These are phyloP conservation scores for Condylura cristata DNA, from an alignment of 2,113 vertebrate genomes.

Conservation along the genomic window DNA sequence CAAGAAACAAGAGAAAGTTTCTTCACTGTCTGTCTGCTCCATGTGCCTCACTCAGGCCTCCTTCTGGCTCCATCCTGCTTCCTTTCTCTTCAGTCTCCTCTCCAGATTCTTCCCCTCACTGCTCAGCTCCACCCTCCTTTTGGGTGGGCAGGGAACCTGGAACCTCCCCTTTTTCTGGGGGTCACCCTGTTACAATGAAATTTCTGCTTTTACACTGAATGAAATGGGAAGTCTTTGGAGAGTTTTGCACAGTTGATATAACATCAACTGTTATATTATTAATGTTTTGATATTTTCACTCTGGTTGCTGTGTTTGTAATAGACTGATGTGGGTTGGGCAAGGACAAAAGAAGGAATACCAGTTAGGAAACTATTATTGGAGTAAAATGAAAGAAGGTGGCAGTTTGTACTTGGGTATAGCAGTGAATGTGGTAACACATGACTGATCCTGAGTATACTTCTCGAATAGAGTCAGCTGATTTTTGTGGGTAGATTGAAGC, in stretches of 20 bases:
- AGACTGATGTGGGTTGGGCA: neutral
- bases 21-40: too few species aligned
- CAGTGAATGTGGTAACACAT: neutral
- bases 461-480: neutral
- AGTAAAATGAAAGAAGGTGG: neutral
- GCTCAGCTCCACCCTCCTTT: too few species aligned
- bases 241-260: neutral
- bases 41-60: too few species aligned
- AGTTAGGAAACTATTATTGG: neutral
- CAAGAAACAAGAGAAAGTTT: too few species aligned
- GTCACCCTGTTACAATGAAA: too few species aligned
- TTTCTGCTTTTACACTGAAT: neutral
- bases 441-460: conserved; percentile 9
- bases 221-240: neutral
- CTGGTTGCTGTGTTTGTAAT: neutral
- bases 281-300: conserved; percentile 1
- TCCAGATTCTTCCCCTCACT: too few species aligned
- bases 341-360: neutral
- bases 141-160: too few species aligned
- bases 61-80: too few species aligned
- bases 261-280: neutral
- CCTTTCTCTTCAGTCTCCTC: too few species aligned
- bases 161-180: too few species aligned
- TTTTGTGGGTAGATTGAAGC: neutral
- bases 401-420: neutral